Evolutionary conservation across 1,140 invertebrate species (phyloP).

Genomic region (Steinernema feltiae): DNA sequence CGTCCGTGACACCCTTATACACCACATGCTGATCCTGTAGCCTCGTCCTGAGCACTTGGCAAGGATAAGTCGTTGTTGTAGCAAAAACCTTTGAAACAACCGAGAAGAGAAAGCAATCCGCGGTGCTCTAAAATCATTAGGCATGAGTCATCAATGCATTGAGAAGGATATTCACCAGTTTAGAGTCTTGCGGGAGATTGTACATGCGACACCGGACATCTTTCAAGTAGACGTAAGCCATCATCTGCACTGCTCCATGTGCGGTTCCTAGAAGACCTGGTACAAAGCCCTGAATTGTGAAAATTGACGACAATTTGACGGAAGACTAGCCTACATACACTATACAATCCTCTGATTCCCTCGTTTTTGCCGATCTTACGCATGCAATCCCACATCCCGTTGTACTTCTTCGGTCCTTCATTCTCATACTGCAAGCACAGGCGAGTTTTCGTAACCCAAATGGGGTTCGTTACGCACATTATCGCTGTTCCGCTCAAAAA

Average conservation of each 20-base stretch:
- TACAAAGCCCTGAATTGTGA: conserved; percentile 75
- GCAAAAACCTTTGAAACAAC: conserved; percentile 90
- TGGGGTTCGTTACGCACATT: conserved; percentile 83
- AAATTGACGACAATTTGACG: conserved; percentile 20
- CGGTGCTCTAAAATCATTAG: conserved; percentile 67
- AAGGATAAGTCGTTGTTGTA: conserved; percentile 86
- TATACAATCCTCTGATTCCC: conserved; percentile 80
- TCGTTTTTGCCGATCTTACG: conserved; percentile 80
- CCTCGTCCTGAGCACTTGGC: conserved; percentile 86
- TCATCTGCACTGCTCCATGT: conserved; percentile 95
- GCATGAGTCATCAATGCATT: not conserved
- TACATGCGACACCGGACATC: conserved; percentile 76
- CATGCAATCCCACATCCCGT: conserved; percentile 83
- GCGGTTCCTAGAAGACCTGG: conserved; percentile 94
- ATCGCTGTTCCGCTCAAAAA: conserved; percentile 71
- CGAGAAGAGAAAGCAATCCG: conserved; percentile 83
- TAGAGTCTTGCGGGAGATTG: conserved; percentile 74
- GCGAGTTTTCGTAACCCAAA: conserved; percentile 76
- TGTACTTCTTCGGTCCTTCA: conserved; percentile 64
- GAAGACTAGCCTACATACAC: too few species aligned
- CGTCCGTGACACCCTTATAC: conserved; percentile 78
- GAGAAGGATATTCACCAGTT: conserved; percentile 67
- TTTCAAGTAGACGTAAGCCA: conserved; percentile 98
- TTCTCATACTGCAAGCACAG: conserved; percentile 70
- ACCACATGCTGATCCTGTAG: conserved; percentile 89